A percentile compares a stretch with the other conserved stretches of the same genome.
These are phyloP conservation scores for Nephrocerus scutellatus DNA, from an alignment of 2,888 invertebrate genomes.

Conservation along the genomic window DNA sequence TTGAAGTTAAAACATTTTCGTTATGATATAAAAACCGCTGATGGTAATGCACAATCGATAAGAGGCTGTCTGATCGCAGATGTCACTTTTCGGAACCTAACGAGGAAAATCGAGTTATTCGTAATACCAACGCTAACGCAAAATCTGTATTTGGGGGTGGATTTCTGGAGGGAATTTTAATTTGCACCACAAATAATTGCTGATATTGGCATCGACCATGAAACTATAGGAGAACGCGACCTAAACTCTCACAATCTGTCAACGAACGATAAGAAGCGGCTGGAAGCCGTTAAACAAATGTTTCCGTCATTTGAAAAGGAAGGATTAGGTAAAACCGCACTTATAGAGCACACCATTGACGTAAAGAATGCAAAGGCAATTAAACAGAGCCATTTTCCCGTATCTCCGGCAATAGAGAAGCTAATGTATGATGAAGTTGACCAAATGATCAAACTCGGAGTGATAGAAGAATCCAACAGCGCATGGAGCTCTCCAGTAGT, in stretches of 20 bases:
- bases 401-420: slow-evolving; percentile 19
- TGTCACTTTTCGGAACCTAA: slow-evolving; percentile 1
- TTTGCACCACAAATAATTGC: too few species aligned
- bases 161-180: slow-evolving; percentile 12
- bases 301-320: slow-evolving; percentile 17
- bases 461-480: slow-evolving; percentile 32
- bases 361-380: slow-evolving; percentile 17
- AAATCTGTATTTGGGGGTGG: slow-evolving; percentile 13
- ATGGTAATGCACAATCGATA: slow-evolving; percentile 11
- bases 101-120: slow-evolving; percentile 4
- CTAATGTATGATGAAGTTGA: slow-evolving; percentile 28
- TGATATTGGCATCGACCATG: too few species aligned
- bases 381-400: slow-evolving; percentile 21
- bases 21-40: slow-evolving; percentile 9
- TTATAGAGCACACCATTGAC: slow-evolving; percentile 19
- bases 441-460: slow-evolving; percentile 28
- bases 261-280: not conserved
- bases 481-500: slow-evolving; percentile 32
- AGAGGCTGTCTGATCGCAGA: slow-evolving; percentile 9
- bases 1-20: not conserved
- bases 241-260: slow-evolving; percentile 5
- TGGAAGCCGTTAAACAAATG: not conserved
- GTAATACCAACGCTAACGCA: slow-evolving; percentile 14
- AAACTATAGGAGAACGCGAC: too few species aligned
- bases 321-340: slow-evolving; percentile 18